Conservation (phyloP, 2,888 invertebrate genomes). For the Nemapogon koenigi region DNA sequence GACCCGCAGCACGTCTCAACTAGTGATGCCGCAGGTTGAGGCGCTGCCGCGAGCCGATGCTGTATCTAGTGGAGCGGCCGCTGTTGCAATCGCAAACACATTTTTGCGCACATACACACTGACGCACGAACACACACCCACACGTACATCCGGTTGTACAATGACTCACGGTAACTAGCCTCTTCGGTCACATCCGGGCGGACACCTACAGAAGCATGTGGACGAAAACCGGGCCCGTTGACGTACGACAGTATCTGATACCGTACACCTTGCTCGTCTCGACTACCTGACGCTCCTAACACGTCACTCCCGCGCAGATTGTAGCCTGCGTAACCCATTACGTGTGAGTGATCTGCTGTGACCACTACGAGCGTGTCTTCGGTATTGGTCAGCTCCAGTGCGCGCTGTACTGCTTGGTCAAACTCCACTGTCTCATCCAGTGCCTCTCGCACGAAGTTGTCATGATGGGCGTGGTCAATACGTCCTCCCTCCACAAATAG, state of each 20-base stretch:
- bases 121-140: too few relatives aligned
- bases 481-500: constrained; percentile 64
- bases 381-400: constrained; percentile 30
- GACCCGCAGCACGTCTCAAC: too few relatives aligned
- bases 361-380: constrained; percentile 78
- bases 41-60: too few relatives aligned
- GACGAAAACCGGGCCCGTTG: constrained; percentile 62
- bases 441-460: constrained; percentile 49
- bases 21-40: too few relatives aligned
- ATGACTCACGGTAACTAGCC: constrained; percentile 16
- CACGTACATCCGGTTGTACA: too few relatives aligned
- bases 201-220: constrained; percentile 25
- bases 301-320: constrained; percentile 50
- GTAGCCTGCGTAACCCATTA: constrained; percentile 73
- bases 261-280: constrained; percentile 39
- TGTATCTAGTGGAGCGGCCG: too few relatives aligned
- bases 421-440: constrained; percentile 69
- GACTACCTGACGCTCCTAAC: constrained; percentile 27
- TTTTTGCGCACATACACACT: too few relatives aligned
- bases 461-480: constrained; percentile 68
- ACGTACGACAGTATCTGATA: constrained; percentile 67
- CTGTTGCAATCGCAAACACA: too few relatives aligned
- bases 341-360: constrained; percentile 78
- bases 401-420: constrained; percentile 47
- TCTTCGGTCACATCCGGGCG: constrained; percentile 39